Conservation (phyloP, 2,888 invertebrate species). For the Dinocampus coccinellae region DNA sequence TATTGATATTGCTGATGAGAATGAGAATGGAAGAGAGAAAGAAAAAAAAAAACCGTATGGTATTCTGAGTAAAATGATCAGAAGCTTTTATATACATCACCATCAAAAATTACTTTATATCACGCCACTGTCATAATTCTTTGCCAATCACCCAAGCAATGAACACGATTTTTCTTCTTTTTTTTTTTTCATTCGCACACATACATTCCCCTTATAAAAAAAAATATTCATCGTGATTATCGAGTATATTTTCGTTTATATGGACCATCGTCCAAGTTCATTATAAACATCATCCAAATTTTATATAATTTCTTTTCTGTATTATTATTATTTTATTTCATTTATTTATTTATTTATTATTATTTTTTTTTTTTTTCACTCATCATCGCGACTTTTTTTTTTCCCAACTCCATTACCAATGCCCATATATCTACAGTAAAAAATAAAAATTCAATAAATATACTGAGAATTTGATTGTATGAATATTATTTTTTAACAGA, state of each 20-base stretch:
- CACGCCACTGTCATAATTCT: conserved; percentile 47
- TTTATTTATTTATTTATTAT: not conserved
- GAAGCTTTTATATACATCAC: conserved; percentile 20
- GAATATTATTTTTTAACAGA: conserved; percentile 69
- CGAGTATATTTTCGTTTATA: too few relatives aligned
- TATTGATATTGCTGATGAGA: too few relatives aligned
- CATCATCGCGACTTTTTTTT: not conserved
- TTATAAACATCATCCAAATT: not conserved
- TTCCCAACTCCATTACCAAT: not conserved
- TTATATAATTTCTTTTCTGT: not conserved
- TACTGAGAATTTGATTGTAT: conserved; percentile 60
- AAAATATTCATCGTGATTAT: not conserved
- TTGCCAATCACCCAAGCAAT: conserved; percentile 42
- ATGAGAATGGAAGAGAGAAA: too few relatives aligned
- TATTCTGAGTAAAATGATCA: conserved; percentile 22
- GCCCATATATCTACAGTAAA: not conserved
- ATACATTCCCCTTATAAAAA: too few relatives aligned
- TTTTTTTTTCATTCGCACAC: too few relatives aligned
- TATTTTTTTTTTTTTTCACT: not conserved
- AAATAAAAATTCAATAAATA: not conserved
- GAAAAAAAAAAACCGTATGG: too few relatives aligned
- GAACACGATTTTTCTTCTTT: too few relatives aligned
- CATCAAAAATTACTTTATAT: conserved; percentile 45
- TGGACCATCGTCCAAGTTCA: not conserved
- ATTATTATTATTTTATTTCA: too few relatives aligned